Evolutionary conservation across 1,140 invertebrate species (phyloP).

Genomic region (Trichomalopsis sarcophagae): DNA sequence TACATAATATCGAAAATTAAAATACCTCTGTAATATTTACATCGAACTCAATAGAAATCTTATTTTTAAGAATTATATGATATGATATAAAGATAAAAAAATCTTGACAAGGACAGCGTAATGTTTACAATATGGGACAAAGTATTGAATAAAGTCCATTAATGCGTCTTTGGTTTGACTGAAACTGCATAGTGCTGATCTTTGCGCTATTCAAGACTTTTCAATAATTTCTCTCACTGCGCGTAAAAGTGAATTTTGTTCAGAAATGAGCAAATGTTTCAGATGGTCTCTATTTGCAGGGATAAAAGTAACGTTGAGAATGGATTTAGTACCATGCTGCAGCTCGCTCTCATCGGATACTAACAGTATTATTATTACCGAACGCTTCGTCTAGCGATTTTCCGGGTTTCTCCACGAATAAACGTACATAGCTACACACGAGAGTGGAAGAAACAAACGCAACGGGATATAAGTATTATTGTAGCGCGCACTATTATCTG

Average conservation of each 20-base stretch:
- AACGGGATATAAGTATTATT: constrained; percentile 9
- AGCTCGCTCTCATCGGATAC: background rate
- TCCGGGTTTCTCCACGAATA: background rate
- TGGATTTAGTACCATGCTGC: constrained; percentile 22
- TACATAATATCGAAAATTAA: background rate
- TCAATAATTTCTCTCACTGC: background rate
- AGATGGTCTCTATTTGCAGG: background rate
- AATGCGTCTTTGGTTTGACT: background rate
- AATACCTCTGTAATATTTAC: constrained; percentile 16
- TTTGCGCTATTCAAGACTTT: background rate
- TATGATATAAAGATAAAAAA: constrained; percentile 27
- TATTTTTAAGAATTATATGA: background rate
- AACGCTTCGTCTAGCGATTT: background rate
- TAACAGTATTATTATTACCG: too few relatives aligned
- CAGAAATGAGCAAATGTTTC: background rate
- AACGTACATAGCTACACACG: background rate
- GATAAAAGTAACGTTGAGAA: background rate
- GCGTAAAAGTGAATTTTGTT: background rate
- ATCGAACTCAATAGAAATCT: constrained; percentile 10
- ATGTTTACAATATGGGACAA: background rate
- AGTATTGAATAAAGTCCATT: constrained; percentile 2
- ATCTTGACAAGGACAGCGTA: background rate
- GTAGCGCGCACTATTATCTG: constrained; percentile 6
- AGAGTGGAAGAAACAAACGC: constrained; percentile 30
- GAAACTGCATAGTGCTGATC: background rate